Percentiles rank a stretch among this genome's conserved stretches.
Conservation (phyloP, 2,888 invertebrate genomes). For the Xylota segnis region DNA sequence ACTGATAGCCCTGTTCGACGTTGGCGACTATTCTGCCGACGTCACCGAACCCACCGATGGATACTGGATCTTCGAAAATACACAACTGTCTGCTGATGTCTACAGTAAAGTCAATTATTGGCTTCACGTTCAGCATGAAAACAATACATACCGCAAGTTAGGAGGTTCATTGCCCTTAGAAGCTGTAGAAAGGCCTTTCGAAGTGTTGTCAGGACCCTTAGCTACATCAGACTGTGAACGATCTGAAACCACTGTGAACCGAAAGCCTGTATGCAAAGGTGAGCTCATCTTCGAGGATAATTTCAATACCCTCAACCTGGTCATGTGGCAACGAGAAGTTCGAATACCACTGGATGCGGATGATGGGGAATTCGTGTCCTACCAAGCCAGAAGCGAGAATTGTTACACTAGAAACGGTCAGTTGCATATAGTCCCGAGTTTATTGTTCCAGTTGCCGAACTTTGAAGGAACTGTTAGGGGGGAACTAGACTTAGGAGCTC, state of each 20-base stretch:
- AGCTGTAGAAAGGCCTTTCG: neutral
- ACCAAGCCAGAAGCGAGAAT: constrained; percentile 82
- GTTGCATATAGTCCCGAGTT: constrained; percentile 83
- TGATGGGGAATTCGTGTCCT: constrained; percentile 85
- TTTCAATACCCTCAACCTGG: constrained; percentile 85
- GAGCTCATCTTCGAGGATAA: constrained; percentile 87
- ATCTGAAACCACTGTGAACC: constrained; percentile 51
- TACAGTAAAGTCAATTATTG: constrained; percentile 88
- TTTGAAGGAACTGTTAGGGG: constrained; percentile 79
- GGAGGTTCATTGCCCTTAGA: constrained; percentile 24
- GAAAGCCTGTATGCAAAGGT: constrained; percentile 83
- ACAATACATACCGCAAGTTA: constrained; percentile 32
- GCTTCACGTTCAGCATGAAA: constrained; percentile 84
- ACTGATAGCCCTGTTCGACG: constrained; percentile 84
- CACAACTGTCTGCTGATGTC: constrained; percentile 83
- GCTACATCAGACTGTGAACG: constrained; percentile 28
- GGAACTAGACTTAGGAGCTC: constrained; percentile 81
- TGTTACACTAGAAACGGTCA: constrained; percentile 81
- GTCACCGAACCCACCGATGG: constrained; percentile 84
- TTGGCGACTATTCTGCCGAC: constrained; percentile 86
- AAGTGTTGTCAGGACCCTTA: neutral
- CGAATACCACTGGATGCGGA: constrained; percentile 85
- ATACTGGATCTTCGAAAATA: constrained; percentile 86
- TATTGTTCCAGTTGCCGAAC: constrained; percentile 79
- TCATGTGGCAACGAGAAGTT: constrained; percentile 87